Evolutionary conservation across 2,888 invertebrate genomes (phyloP), one percentile per base, ranked within the genome.

Genomic region (Amblyjoppa fuscipennis): DNA sequence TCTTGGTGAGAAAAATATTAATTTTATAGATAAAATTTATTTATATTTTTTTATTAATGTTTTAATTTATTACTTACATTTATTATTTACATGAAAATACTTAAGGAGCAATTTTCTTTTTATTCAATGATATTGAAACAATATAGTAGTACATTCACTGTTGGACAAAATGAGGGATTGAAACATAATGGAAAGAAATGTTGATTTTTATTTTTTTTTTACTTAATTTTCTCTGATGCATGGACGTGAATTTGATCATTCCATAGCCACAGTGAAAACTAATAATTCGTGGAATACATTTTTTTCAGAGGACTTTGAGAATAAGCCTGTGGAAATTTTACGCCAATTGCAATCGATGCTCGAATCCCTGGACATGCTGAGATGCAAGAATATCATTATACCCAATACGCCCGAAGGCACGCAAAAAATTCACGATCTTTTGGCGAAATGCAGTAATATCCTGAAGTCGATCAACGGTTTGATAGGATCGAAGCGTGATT

Each of bases 371-470:
- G 90, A 92, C 59, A 68, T 84, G 56, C 83, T 92, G 13, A 87
- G 76, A 7, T 91, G 91, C 73, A 81, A 88, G 5, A 87, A 88
- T 73, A 84, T 92, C 13, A 45, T 88, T n/a, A 87, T 91, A 74
- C 92, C 91, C 3, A 76, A 87, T 38, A 88, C 88, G 11, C 31
- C 75, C 0, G 85, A 88, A 16, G 88, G 89, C 5, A 85, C 84
- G 82, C 25, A 85, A 25, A 83, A 87, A 68, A 69, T 78, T 41
- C 56, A 61, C 0, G 31, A 86, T 38, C 64, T 73, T 4, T 82
- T 92, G 28, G 74, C 76, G 38, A 85, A 85, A 3, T 88, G 88
- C 41, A 69, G 76, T 0, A 75, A 83, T 45, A 81, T 80, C 0
- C 81, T 92, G 69, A 71, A 81, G 0, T 68, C 68, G 25, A 89